These are phyloP conservation scores for Diogma glabrata DNA, from an alignment of 2,888 invertebrate species.

Conservation along the genomic window DNA sequence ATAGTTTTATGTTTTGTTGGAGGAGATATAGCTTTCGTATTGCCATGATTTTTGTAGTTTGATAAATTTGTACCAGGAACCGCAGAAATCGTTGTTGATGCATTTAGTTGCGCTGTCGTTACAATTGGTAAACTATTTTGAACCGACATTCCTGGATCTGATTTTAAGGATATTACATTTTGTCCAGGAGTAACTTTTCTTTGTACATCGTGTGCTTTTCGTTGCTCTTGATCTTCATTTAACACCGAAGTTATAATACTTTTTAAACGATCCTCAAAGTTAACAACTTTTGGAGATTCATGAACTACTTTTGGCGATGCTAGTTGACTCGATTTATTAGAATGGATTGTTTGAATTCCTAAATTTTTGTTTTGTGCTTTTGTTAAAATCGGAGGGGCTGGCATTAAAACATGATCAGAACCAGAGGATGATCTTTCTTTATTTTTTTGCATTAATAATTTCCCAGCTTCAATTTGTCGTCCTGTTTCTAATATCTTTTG, in stretches of 20 bases:
- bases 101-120: constrained; percentile 27
- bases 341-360: constrained; percentile 17
- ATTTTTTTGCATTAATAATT: constrained; percentile 40
- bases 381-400: constrained; percentile 26
- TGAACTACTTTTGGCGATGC: constrained; percentile 25
- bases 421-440: constrained; percentile 30
- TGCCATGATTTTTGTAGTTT: constrained; percentile 3
- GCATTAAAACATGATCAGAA: constrained; percentile 33
- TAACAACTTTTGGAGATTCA: constrained; percentile 74
- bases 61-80: not conserved
- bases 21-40: not conserved
- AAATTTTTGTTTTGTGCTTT: constrained; percentile 7
- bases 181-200: constrained; percentile 12
- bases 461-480: constrained; percentile 77
- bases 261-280: constrained; percentile 81
- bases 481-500: constrained; percentile 85
- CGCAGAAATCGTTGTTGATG: constrained; percentile 6
- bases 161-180: no score
- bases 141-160: not conserved
- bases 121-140: not conserved
- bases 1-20: constrained; percentile 3
- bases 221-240: constrained; percentile 64
- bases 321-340: constrained; percentile 14
- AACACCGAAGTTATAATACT: constrained; percentile 76
- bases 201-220: constrained; percentile 27